Evolutionary conservation across 2,797 vertebrate species (phyloP).

Genomic region (Thunnus albacares): DNA sequence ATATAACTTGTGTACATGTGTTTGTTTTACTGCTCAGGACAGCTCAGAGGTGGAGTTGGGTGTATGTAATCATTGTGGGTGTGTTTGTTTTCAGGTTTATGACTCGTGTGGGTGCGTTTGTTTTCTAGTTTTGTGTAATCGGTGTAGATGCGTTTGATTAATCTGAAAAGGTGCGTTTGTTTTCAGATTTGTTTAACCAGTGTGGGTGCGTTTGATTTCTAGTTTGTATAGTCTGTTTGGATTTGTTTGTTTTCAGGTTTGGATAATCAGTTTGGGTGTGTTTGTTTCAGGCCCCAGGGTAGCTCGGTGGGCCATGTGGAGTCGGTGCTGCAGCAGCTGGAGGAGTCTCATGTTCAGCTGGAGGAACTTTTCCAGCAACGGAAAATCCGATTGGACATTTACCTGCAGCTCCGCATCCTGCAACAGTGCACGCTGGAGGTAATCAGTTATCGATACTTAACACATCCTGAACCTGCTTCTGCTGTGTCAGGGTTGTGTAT

Average conservation of each 20-base stretch:
- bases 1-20: neutral
- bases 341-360: constrained; percentile 96
- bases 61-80: too few species aligned
- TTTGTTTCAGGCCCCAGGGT: constrained; percentile 88
- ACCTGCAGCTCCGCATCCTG: constrained; percentile 96
- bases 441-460: fast-evolving
- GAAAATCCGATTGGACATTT: constrained; percentile 96
- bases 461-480: neutral
- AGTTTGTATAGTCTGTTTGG: constrained; percentile 2
- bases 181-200: too few species aligned
- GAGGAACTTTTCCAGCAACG: constrained; percentile 98
- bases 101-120: too few species aligned
- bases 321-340: constrained; percentile 95
- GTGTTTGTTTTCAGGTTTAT: too few species aligned
- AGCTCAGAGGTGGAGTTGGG: too few species aligned
- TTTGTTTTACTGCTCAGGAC: constrained; percentile 5
- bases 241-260: neutral
- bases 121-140: too few species aligned
- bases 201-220: neutral
- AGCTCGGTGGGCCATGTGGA: constrained; percentile 98
- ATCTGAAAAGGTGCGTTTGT: too few species aligned
- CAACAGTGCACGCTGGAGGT: constrained; percentile 94
- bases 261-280: constrained; percentile 25
- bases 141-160: neutral
- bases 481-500: fast-evolving